Base-by-base conservation (phyloP, 2,797 vertebrate species). In the Parauchenoglanis punctatus region DNA sequence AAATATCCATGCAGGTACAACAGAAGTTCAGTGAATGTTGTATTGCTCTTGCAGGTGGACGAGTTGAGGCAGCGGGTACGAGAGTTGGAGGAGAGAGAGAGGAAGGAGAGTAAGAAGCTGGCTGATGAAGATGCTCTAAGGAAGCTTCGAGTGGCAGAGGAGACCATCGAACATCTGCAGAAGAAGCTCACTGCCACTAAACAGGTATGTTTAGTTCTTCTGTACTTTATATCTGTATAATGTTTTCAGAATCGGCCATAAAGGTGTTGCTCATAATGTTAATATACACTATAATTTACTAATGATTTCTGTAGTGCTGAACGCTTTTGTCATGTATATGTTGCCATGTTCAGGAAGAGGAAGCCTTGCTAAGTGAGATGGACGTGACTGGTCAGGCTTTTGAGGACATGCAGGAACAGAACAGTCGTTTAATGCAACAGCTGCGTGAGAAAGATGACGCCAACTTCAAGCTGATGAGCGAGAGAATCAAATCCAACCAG, bases 351-450 rank as follows among this genome's bases (percentile, higher is more conserved):
- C 80, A 98, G 97, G 97, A 98, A 93, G 97, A 98, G 91, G 97
- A 98, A 88, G 97, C 97, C 20, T 91, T 98, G 89, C 94, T 98
- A 68, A 97, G 97, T 1, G 97, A 98, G 94, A 98, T 98, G 97
- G 97, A 98, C 6, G 97, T 98, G 72, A 98, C 97, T 0, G 97
- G 97, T 40, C 97, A 98, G 93, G 97, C 97, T 44, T 98, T 99
- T 31, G 97, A 99, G 88, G 98, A 99, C 94, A 99, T 99, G 98
- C 98, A 99, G 93, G 98, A 99, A 92, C 98, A 99, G 93, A 99
- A 99, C 70, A 98, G 97, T 91, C 94, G 98, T 0, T 94, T 99
- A 67, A 92, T 98, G 90, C 97, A 97, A 94, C 98, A 99, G 94
- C 88, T 99, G 20, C 92, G 98, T 2, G 98, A 99, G 91, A 99